Conservation (phyloP, 2,113 vertebrate species). For the Xenopus borealis region DNA sequence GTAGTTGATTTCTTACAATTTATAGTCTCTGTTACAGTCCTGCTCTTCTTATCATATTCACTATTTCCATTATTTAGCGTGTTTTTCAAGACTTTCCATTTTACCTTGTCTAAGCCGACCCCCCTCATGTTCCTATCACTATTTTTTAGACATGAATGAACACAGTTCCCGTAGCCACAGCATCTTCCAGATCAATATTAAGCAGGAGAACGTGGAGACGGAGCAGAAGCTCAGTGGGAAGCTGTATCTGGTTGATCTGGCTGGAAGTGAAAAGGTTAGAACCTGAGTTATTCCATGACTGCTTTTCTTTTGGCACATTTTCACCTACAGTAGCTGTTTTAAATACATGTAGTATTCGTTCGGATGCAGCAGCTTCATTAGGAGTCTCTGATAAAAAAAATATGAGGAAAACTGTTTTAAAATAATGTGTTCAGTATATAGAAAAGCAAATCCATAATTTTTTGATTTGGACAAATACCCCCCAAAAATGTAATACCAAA, state of each 20-base stretch:
- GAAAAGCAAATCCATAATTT: no score
- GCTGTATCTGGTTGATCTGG: conserved; percentile 89
- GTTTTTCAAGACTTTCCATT: not conserved
- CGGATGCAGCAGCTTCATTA: no score
- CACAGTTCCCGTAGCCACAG: conserved; percentile 94
- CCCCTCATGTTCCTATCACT: not conserved
- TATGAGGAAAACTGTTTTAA: no score
- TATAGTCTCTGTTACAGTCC: not conserved
- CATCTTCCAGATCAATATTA: conserved; percentile 96
- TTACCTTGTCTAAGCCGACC: not conserved
- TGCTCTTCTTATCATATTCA: not conserved
- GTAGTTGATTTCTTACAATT: not conserved
- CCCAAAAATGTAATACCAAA: no score
- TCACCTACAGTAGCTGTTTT: no score
- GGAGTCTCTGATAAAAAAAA: no score
- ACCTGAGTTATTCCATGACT: not conserved
- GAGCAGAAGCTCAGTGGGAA: conserved; percentile 92
- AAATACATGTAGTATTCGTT: no score
- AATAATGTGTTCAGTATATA: no score
- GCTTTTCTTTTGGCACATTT: no score
- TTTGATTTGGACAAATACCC: no score
- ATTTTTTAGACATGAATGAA: conserved; percentile 85
- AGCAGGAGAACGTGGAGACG: conserved; percentile 91
- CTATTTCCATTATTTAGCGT: not conserved
- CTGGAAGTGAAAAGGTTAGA: conserved; percentile 90